A percentile compares a stretch with the other conserved stretches of the same genome.
Conservation (phyloP, 2,797 vertebrate genomes). For the Enteromius mattozi region DNA sequence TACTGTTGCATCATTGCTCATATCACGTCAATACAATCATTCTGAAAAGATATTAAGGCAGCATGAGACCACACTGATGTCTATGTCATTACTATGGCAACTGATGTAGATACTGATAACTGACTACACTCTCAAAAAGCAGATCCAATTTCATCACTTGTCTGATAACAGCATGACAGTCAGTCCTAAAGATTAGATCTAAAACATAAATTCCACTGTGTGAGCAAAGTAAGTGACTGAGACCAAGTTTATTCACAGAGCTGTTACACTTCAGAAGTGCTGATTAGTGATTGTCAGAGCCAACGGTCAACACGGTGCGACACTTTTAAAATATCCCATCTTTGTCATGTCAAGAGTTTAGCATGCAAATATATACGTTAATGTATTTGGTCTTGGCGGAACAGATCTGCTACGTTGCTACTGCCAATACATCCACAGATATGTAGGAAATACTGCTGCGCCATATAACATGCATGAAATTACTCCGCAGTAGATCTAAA, state of each 20-base stretch:
- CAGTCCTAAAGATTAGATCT: slow-evolving; percentile 11
- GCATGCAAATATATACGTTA: not conserved
- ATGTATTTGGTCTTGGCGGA: not conserved
- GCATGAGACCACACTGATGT: slow-evolving; percentile 1
- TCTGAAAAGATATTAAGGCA: no score
- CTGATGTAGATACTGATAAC: slow-evolving; percentile 7
- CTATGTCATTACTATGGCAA: not conserved
- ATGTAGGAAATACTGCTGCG: not conserved
- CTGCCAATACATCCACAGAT: not conserved
- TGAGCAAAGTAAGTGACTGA: not conserved
- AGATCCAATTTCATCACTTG: slow-evolving; percentile 3
- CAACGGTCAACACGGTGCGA: not conserved
- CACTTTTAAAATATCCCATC: not conserved
- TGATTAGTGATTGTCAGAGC: not conserved
- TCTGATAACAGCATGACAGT: not conserved
- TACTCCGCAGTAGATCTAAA: not conserved
- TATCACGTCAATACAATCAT: not conserved
- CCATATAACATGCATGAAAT: not conserved
- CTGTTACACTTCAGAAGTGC: not conserved
- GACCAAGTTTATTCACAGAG: not conserved
- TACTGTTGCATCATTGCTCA: not conserved
- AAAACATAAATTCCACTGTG: not conserved
- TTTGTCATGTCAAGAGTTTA: not conserved
- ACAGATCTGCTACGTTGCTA: not conserved
- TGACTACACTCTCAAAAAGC: not conserved